These are phyloP conservation scores for Petrolisthes manimaculis DNA, from an alignment of 2,888 invertebrate genomes.

Conservation along the genomic window DNA sequence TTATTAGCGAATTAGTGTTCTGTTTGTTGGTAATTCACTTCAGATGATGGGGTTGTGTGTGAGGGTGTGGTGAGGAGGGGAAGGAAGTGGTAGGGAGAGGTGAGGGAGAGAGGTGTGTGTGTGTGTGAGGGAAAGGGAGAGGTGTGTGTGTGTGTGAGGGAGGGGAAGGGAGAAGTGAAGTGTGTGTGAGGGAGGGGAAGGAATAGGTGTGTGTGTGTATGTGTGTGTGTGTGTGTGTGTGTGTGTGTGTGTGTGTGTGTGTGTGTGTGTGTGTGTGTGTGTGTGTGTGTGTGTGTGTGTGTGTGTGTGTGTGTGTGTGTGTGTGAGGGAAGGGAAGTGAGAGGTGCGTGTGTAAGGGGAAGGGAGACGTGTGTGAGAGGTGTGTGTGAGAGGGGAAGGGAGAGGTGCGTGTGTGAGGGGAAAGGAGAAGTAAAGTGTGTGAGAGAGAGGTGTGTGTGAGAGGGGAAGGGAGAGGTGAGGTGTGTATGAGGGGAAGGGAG, in stretches of 20 bases:
- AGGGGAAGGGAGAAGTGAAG: neutral
- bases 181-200: neutral
- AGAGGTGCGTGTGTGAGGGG: neutral
- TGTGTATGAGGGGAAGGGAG: neutral
- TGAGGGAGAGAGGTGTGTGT: neutral
- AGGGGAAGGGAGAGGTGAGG: neutral
- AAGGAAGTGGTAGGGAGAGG: neutral
- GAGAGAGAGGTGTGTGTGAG: neutral
- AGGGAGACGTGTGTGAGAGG: no score
- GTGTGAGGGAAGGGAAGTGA: no score
- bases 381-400: neutral
- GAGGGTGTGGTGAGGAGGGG: neutral
- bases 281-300: neutral
- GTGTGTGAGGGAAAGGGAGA: neutral
- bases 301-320: neutral
- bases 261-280: slow-evolving; percentile 10
- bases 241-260: slow-evolving; percentile 15
- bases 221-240: slow-evolving; percentile 29
- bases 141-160: neutral
- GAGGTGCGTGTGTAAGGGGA: no score
- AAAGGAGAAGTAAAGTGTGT: neutral
- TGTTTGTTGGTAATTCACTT: no score
- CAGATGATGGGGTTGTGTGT: no score
- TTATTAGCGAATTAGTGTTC: no score
- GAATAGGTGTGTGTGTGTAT: slow-evolving; percentile 11